phyloP scores from a whole-genome alignment of 2,113 vertebrate species.

The Rattus rattus region DNA sequence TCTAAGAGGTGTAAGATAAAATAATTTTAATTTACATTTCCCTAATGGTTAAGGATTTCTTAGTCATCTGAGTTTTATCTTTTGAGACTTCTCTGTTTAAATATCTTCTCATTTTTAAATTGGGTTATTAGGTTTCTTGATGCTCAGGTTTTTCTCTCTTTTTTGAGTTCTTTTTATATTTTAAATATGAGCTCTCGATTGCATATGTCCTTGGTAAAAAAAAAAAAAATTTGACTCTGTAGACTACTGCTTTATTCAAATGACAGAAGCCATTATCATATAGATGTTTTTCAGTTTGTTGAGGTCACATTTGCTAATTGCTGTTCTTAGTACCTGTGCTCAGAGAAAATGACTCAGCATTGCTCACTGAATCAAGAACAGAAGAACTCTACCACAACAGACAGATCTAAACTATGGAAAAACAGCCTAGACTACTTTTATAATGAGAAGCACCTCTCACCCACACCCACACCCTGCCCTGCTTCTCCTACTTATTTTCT shows the following conservation, averaged over 20 bases:
- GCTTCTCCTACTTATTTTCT: not conserved
- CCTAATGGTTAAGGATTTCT: not conserved
- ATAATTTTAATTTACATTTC: not conserved
- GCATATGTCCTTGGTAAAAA: not conserved
- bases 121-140: not conserved
- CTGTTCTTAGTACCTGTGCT: not conserved
- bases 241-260: not conserved
- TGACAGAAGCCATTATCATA: not conserved
- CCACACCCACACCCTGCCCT: not conserved
- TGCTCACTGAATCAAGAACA: not conserved
- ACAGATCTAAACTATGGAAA: not conserved
- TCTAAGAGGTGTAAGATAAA: not conserved
- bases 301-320: not conserved
- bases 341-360: not conserved
- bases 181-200: not conserved
- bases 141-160: not conserved
- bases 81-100: not conserved
- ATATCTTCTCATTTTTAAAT: not conserved
- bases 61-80: not conserved
- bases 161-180: not conserved
- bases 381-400: not conserved
- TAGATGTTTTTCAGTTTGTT: not conserved
- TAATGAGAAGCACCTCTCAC: not conserved
- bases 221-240: not conserved
- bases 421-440: not conserved